A percentile compares a stretch with the other conserved stretches of the same genome.
These are phyloP conservation scores for Opisthocomus hoazin DNA, from an alignment of 2,113 vertebrate species.

Conservation along the genomic window DNA sequence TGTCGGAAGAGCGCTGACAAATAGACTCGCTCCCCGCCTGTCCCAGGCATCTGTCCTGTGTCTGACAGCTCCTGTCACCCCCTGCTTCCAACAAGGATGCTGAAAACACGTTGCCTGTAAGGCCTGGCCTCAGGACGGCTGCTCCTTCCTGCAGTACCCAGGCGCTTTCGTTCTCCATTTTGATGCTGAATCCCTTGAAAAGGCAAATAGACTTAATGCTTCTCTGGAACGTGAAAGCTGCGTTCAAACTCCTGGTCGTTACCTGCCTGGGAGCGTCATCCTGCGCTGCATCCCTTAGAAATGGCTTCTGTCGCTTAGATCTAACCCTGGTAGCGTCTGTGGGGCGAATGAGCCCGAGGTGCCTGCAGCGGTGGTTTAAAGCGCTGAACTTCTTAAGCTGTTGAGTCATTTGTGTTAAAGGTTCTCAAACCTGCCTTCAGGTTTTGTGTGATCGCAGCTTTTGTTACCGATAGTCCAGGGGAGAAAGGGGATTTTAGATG, in stretches of 20 bases:
- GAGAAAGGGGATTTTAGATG: background rate
- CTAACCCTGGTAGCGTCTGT: rapidly evolving
- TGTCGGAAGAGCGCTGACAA: background rate
- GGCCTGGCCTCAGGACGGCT: background rate
- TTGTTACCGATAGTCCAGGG: too few relatives aligned
- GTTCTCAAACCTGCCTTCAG: background rate
- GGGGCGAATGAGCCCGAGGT: rapidly evolving
- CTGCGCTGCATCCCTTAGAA: background rate
- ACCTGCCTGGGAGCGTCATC: background rate
- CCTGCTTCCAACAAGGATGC: background rate
- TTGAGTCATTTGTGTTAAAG: background rate
- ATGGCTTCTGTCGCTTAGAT: background rate
- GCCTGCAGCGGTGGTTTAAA: background rate
- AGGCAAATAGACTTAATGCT: background rate
- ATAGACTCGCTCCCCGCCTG: rapidly evolving
- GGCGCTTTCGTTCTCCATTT: background rate
- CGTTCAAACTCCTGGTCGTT: background rate
- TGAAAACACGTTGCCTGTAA: rapidly evolving
- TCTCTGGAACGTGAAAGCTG: background rate
- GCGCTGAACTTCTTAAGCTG: background rate
- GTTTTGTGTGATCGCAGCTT: background rate
- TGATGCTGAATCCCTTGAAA: background rate
- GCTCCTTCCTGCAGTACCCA: background rate
- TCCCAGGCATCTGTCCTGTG: background rate
- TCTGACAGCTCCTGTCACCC: background rate